Evolutionary conservation across 2,113 vertebrate species (phyloP), one percentile per base, ranked within the genome.

Genomic region (Morone saxatilis): DNA sequence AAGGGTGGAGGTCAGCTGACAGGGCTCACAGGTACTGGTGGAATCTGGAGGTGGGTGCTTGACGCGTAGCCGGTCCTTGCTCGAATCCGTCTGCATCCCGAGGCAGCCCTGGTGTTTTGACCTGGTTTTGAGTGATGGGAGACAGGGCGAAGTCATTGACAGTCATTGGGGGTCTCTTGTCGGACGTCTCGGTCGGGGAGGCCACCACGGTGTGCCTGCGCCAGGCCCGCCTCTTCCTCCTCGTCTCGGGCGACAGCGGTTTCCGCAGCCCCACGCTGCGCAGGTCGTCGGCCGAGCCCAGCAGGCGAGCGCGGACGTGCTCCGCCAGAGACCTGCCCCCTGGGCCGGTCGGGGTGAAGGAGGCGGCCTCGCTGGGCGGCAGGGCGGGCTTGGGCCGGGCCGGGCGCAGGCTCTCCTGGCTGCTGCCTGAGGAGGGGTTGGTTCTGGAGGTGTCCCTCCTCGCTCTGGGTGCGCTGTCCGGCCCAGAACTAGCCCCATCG

Each of bases 141-240:
- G 89, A 82, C n/a, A 89, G 43, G 59, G 87, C 78, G 78, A 90
- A 89, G 0, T 91, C 86, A 0, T 4, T 83, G 66, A 83, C 60
- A 2, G 50, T 73, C 67, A 91, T 25, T 0, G 77, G 83, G 48
- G 89, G 71, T 62, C 88, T 89, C 7, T 89, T 92, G 4, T 88
- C 91, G 2, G 83, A 71, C 7, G 72, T 43, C 71, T 93, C 93
- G 0, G 93, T 94, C 0, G 94, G 95, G 3, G 94, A 94, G 41
- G 97, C 96, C 89, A 98, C 96, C 38, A 99, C 98, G 0, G 98
- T 98, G 95, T 99, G 98, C 11, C 98, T 93, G 16, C 98, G 96
- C 97, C 98, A 98, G 50, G 96, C 96, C 74, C 96, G 96, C 56
- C 96, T 97, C 93, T 94, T 97, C 78, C 98, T 93, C 8, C 97